phyloP scores from a whole-genome alignment of 2,888 invertebrate species.

The Halocaridina rubra region DNA sequence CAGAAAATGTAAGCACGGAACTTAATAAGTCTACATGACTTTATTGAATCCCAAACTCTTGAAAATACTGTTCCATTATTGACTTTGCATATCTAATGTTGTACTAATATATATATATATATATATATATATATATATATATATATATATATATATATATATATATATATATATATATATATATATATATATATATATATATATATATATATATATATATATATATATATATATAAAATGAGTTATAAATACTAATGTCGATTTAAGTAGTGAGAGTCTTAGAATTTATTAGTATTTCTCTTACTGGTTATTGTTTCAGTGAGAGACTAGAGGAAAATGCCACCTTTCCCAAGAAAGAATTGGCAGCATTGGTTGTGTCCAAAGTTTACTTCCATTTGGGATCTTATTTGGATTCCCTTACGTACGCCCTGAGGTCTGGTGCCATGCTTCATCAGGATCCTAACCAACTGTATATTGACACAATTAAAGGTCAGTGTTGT shows the following conservation, averaged over 20 bases:
- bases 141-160: slow-evolving; percentile 29
- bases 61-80: too few species aligned
- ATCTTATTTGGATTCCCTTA: slow-evolving; percentile 94
- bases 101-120: background rate
- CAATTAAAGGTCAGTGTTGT: slow-evolving; percentile 81
- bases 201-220: background rate
- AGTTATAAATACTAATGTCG: background rate
- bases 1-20: slow-evolving; percentile 93
- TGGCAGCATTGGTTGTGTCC: slow-evolving; percentile 96
- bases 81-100: too few species aligned
- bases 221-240: background rate
- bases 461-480: slow-evolving; percentile 94
- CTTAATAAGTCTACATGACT: too few species aligned
- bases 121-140: slow-evolving; percentile 10
- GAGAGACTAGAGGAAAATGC: slow-evolving; percentile 96
- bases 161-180: slow-evolving; percentile 28
- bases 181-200: slow-evolving; percentile 1
- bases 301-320: slow-evolving; percentile 69
- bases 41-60: too few species aligned
- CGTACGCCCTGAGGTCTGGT: slow-evolving; percentile 96
- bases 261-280: background rate
- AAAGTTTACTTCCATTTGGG: slow-evolving; percentile 99
- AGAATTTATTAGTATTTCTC: too few species aligned
- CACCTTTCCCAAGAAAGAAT: slow-evolving; percentile 82
- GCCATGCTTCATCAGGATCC: slow-evolving; percentile 94